Conservation (phyloP, 2,113 vertebrate genomes). For the Centropus bengalensis region DNA sequence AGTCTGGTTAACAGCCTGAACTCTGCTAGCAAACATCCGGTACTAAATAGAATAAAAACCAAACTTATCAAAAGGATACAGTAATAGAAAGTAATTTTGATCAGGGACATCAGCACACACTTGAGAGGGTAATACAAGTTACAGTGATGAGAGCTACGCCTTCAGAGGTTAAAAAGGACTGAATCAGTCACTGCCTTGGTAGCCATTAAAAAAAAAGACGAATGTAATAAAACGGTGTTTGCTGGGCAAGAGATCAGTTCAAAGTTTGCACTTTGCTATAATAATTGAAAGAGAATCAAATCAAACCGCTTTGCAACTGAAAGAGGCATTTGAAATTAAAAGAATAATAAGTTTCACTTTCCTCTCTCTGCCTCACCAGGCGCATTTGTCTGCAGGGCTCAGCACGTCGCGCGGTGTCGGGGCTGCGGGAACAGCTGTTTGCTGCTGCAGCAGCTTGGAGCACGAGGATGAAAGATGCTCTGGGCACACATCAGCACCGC, state of each 20-base stretch:
- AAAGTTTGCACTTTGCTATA: neutral
- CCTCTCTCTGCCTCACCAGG: neutral
- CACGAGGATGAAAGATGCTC: neutral
- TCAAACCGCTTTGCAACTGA: neutral
- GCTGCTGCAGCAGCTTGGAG: fast-evolving
- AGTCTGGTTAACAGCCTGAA: neutral
- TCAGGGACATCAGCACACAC: neutral
- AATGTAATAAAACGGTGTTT: neutral
- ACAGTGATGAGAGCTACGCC: fast-evolving
- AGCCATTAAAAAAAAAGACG: neutral
- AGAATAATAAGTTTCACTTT: neutral
- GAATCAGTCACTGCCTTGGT: neutral
- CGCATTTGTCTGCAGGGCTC: too few species aligned
- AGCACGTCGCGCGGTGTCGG: fast-evolving
- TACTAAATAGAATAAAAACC: neutral
- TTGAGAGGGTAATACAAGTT: too few species aligned
- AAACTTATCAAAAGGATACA: neutral
- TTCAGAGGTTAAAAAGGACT: neutral
- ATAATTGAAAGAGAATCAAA: neutral
- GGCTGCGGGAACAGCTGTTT: neutral
- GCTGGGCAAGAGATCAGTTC: neutral
- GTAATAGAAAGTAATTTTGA: neutral
- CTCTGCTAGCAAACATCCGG: neutral
- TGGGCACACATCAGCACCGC: neutral
- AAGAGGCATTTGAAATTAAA: neutral